Evolutionary conservation across 2,888 invertebrate genomes (phyloP), one percentile per base, ranked within the genome.

Genomic region (Invenusta paracnida): DNA sequence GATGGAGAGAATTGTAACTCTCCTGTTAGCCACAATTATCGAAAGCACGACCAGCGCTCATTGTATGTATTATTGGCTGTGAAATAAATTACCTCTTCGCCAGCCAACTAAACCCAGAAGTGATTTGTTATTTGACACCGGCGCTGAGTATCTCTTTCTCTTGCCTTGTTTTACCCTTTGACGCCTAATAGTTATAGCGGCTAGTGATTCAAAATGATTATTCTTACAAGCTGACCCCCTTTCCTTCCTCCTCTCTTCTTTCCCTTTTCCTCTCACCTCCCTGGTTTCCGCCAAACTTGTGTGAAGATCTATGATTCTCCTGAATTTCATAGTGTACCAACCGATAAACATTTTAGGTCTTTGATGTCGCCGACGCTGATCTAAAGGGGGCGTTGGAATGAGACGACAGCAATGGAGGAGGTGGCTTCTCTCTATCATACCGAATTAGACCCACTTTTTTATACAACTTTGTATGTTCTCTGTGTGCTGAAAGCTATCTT

Each of bases 41-140:
- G 5, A 17, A 48, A 48, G 5, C 23, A 73, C 5, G 23, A 73
- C 73, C n/a, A n/a, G n/a, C n/a, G n/a, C n/a, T n/a, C n/a, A n/a
- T n/a, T n/a, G n/a, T n/a, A 25, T 73, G 23, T 23, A 25, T 23
- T 73, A 13, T 73, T 23, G 23, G 27, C 73, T 23, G 2, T 5
- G 2, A 73, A 73, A 73, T 73, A 73, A 73, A 73, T 73, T 25
- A 13, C 25, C 27, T 23, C 25, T 73, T 73, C 25, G 23, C 17
- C 73, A 25, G 73, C 17, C 73, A 25, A 23, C 73, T 73, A 23
- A 73, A 73, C 11, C 73, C 5, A 73, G 23, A 73, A 73, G 11
- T 13, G 2, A 73, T 73, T 73, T 73, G 73, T 73, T 73, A 73
- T 23, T 73, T 73, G 73, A 73, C 27, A 73, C 73, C 25, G 73